Base-by-base conservation (phyloP, 2,797 vertebrate species). In the Saguinus oedipus region DNA sequence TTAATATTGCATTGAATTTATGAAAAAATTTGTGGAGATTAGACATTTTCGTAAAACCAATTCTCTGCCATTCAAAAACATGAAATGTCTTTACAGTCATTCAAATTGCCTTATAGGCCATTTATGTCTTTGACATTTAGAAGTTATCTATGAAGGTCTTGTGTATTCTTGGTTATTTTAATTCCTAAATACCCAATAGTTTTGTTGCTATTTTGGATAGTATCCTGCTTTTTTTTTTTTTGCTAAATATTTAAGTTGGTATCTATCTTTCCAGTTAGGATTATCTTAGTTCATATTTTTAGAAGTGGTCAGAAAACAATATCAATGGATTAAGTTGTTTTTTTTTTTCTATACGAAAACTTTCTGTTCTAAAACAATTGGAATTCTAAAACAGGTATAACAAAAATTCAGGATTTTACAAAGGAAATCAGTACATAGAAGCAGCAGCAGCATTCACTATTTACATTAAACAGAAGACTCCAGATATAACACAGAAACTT, bases 1-100 rank as follows among this genome's bases (percentile, higher is more conserved):
- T 86, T 89, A 87, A 87, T 78, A 83, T 64, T 78, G 48, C 42
- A 87, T 93, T 93, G 36, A 78, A 90, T 81, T 86, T 72, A 86
- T 86, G 95, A 95, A 86, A 59, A 84, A 61, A 84, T 92, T 50
- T 88, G 22, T 78, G 81, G 15, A 11, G 39, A 46, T 24, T 11
- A 4, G 57, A 33, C n/a, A 70, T 50, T 46, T 86, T 72, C 39
- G 2, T 50, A 70, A 48, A 74, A 55, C 72, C 17, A 85, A 79
- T 72, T 84, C 24, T 84, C 33, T 92, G 70, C 48, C 72, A 79
- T 33, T 20, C 48, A 68, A 95, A 24, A 68, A 76, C 12, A 46
- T 12, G 76, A 11, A 36, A 33, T 78, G 50, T 36, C 13, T 96
- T 89, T 96, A 46, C 5, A n/a, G 39, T 88, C 85, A 70, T 88